Percentiles rank a stretch among this genome's conserved stretches.
These are phyloP conservation scores for Ormia ochracea DNA, from an alignment of 2,888 invertebrate species.

Conservation along the genomic window DNA sequence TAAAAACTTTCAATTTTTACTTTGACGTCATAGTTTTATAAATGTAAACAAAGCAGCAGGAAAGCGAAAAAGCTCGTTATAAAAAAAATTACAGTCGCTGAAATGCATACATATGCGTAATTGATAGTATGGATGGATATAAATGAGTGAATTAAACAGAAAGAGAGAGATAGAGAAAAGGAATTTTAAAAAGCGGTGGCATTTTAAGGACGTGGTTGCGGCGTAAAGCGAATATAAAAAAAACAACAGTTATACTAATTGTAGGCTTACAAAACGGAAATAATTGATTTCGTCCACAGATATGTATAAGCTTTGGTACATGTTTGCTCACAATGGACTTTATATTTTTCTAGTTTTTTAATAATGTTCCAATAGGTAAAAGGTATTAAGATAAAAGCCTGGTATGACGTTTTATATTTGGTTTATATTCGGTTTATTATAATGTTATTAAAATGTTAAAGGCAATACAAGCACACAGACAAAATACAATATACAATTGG, in stretches of 20 bases:
- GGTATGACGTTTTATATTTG: slow-evolving; percentile 27
- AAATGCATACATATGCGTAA: background rate
- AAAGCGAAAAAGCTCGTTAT: background rate
- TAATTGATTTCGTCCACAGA: slow-evolving; percentile 43
- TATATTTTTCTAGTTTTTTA: background rate
- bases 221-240: background rate
- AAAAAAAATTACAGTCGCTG: background rate
- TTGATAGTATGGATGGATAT: background rate
- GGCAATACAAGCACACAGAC: background rate
- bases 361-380: background rate
- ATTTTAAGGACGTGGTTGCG: slow-evolving; percentile 36
- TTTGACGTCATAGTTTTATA: slow-evolving; percentile 70
- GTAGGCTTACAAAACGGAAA: slow-evolving; percentile 29
- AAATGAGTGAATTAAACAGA: background rate
- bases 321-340: background rate
- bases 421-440: slow-evolving; percentile 50
- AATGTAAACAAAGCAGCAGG: slow-evolving; percentile 44
- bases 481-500: background rate
- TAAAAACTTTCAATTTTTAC: slow-evolving; percentile 66
- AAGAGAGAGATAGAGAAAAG: background rate
- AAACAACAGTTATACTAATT: slow-evolving; percentile 43
- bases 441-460: slow-evolving; percentile 64
- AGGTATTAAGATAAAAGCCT: background rate
- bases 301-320: background rate
- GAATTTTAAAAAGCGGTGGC: slow-evolving; percentile 34